phyloP scores from a whole-genome alignment of 2,888 invertebrate genomes.

The Ennomos erosarius region DNA sequence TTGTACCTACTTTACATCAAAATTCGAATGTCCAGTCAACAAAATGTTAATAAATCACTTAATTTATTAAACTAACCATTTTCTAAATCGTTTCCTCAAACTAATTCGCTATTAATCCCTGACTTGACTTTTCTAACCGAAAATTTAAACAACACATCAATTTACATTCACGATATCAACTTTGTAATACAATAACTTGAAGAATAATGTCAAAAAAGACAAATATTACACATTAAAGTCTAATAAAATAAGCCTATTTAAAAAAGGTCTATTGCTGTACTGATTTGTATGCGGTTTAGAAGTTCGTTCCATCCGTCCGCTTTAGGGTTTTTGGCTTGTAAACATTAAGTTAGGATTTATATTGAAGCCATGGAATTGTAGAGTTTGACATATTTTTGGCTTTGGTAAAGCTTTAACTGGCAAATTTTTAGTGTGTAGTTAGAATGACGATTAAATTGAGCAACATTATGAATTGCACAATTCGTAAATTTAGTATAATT shows the following conservation, averaged over 20 bases:
- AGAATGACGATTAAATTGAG: too few relatives aligned
- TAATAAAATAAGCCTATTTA: slow-evolving; percentile 22
- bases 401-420: too few relatives aligned
- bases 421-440: too few relatives aligned
- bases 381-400: too few relatives aligned
- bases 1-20: too few relatives aligned
- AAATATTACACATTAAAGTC: slow-evolving; percentile 15
- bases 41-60: background rate
- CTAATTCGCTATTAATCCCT: slow-evolving; percentile 8
- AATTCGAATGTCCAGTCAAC: background rate
- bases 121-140: slow-evolving; percentile 1
- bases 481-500: too few relatives aligned
- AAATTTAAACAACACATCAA: background rate
- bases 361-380: too few relatives aligned
- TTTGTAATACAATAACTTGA: slow-evolving; percentile 13
- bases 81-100: slow-evolving; percentile 10
- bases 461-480: too few relatives aligned
- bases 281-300: slow-evolving; percentile 19
- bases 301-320: slow-evolving; percentile 10
- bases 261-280: slow-evolving; percentile 19
- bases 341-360: background rate
- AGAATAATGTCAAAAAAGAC: slow-evolving; percentile 3
- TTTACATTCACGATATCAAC: slow-evolving; percentile 8
- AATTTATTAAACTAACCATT: background rate
- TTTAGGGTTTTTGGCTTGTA: slow-evolving; percentile 8